These are phyloP conservation scores for Panagrolaimus sp. DNA, from an alignment of 1,140 invertebrate genomes.

Conservation along the genomic window DNA sequence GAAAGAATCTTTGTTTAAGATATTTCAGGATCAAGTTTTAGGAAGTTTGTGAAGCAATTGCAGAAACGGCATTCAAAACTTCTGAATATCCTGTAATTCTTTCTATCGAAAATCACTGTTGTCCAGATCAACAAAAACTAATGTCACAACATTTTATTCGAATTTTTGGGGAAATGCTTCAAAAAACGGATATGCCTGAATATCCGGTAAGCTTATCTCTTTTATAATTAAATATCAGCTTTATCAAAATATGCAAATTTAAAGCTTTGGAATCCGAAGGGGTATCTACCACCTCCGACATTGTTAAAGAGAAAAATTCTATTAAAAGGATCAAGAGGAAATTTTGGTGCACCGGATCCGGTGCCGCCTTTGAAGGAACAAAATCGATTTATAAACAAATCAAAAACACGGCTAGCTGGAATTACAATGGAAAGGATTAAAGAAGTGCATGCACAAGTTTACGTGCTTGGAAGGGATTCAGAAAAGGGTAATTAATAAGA, in stretches of 20 bases:
- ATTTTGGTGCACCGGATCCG: neutral
- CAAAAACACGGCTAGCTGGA: too few relatives aligned
- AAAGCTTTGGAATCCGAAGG: conserved; percentile 10
- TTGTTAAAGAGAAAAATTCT: conserved; percentile 25
- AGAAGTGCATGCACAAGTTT: neutral
- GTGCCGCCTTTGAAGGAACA: neutral
- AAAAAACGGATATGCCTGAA: conserved; percentile 26
- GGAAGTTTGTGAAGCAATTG: conserved; percentile 89
- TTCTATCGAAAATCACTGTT: conserved; percentile 95
- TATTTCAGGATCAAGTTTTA: conserved; percentile 34
- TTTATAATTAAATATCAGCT: conserved; percentile 71
- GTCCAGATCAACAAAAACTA: conserved; percentile 81
- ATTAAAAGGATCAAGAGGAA: conserved; percentile 24
- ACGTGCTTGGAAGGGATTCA: neutral
- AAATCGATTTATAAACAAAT: neutral
- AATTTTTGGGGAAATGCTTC: conserved; percentile 71
- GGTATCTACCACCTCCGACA: conserved; percentile 20
- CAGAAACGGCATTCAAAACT: conserved; percentile 69
- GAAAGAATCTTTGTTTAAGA: neutral
- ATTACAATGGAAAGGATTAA: neutral
- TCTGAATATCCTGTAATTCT: conserved; percentile 79
- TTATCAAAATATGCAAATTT: conserved; percentile 3
- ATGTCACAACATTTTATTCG: conserved; percentile 84
- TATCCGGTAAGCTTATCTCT: conserved; percentile 27
- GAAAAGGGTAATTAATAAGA: conserved; percentile 60